Conservation (phyloP, 2,113 vertebrate species). For the Mobula birostris region DNA sequence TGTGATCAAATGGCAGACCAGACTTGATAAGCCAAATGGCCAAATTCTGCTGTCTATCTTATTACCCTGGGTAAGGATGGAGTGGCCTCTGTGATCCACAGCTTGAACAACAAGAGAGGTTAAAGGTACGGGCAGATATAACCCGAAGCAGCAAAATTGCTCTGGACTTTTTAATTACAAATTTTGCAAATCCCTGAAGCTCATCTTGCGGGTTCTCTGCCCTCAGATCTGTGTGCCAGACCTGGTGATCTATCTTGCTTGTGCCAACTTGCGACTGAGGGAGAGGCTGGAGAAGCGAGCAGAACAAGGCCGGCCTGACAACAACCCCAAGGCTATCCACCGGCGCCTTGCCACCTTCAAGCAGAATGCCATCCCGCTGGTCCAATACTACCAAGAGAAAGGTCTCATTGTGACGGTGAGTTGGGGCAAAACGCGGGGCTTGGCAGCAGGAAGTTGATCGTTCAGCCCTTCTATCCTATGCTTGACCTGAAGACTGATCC, state of each 20-base stretch:
- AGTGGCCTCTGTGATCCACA: too few species aligned
- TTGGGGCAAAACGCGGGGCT: neutral
- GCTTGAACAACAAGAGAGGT: neutral
- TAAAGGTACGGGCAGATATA: neutral
- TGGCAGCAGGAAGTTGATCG: neutral
- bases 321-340: conserved; percentile 30
- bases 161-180: neutral
- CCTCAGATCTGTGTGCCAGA: conserved; percentile 32
- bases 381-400: conserved; percentile 28
- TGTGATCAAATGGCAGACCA: too few species aligned
- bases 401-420: conserved; percentile 18
- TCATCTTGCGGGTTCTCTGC: neutral
- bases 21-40: too few species aligned
- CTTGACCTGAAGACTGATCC: too few species aligned
- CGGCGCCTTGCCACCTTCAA: conserved; percentile 20
- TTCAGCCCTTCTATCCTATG: too few species aligned
- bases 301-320: neutral
- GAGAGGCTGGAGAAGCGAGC: conserved; percentile 34
- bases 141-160: neutral
- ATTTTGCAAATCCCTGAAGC: neutral
- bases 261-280: neutral
- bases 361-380: conserved; percentile 19
- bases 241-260: conserved; percentile 17
- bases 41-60: too few species aligned
- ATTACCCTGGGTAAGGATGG: too few species aligned